phyloP scores from a whole-genome alignment of 2,888 invertebrate genomes.

The Rhagium mordax region DNA sequence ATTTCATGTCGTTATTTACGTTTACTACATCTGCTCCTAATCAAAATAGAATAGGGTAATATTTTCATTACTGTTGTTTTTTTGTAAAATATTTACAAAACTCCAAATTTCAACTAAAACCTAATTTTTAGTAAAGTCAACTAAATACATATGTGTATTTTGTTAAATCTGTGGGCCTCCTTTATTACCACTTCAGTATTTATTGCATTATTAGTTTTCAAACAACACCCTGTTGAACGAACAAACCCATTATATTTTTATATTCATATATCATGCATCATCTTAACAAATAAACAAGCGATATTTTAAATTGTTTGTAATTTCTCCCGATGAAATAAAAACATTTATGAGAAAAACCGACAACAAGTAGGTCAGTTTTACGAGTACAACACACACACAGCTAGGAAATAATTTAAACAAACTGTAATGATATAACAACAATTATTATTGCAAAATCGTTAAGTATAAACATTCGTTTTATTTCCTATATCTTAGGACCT shows the following conservation, averaged over 20 bases:
- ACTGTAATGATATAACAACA: constrained; percentile 46
- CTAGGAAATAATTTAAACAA: constrained; percentile 50
- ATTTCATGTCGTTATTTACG: too few relatives aligned
- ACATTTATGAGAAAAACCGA: constrained; percentile 35
- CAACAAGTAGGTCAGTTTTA: constrained; percentile 43
- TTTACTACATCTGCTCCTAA: too few relatives aligned
- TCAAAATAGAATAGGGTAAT: too few relatives aligned
- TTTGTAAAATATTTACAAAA: too few relatives aligned
- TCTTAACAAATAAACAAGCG: constrained; percentile 13
- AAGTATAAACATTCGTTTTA: constrained; percentile 38
- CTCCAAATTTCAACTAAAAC: too few relatives aligned
- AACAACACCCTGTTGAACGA: neutral
- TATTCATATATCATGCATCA: neutral
- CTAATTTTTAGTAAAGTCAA: too few relatives aligned
- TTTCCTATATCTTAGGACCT: constrained; percentile 53
- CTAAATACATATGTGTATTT: too few relatives aligned
- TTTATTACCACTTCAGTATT: too few relatives aligned
- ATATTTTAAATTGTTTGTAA: constrained; percentile 9
- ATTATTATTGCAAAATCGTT: constrained; percentile 43
- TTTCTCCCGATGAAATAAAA: constrained; percentile 9
- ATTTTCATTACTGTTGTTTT: too few relatives aligned
- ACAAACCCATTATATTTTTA: neutral
- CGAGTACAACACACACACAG: constrained; percentile 23
- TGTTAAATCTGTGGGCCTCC: too few relatives aligned
- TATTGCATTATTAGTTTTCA: too few relatives aligned